These are phyloP conservation scores for Lepus europaeus DNA, from an alignment of 2,113 vertebrate genomes.

Conservation along the genomic window DNA sequence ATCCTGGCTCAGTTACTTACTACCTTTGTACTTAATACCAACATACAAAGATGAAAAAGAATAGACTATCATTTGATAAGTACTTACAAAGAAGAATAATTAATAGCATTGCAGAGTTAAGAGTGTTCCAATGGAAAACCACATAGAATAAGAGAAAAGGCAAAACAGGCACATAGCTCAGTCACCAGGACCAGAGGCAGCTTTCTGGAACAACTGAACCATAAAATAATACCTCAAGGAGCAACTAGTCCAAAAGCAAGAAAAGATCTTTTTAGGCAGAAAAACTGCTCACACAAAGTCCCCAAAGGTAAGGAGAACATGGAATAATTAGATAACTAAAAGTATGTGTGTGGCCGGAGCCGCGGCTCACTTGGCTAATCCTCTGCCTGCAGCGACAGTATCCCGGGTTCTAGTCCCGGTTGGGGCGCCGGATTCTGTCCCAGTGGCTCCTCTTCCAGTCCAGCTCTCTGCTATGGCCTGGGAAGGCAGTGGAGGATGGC, in stretches of 20 bases:
- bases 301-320: background rate
- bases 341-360: background rate
- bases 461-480: too few relatives aligned
- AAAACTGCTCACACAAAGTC: background rate
- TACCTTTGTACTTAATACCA: background rate
- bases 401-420: too few relatives aligned
- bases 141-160: background rate
- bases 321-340: background rate
- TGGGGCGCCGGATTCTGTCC: too few relatives aligned
- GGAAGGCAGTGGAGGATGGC: too few relatives aligned
- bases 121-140: background rate
- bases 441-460: too few relatives aligned
- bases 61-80: background rate
- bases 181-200: background rate
- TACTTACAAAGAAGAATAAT: background rate
- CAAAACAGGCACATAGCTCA: background rate
- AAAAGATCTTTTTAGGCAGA: background rate
- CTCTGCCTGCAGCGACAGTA: too few relatives aligned
- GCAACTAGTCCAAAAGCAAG: background rate
- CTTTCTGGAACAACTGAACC: background rate
- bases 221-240: background rate
- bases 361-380: too few relatives aligned
- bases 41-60: slow-evolving; percentile 25
- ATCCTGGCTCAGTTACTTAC: slow-evolving; percentile 1
- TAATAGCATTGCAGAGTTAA: background rate